These are phyloP conservation scores for Lycorma delicatula DNA, from an alignment of 1,140 invertebrate genomes.

Conservation along the genomic window DNA sequence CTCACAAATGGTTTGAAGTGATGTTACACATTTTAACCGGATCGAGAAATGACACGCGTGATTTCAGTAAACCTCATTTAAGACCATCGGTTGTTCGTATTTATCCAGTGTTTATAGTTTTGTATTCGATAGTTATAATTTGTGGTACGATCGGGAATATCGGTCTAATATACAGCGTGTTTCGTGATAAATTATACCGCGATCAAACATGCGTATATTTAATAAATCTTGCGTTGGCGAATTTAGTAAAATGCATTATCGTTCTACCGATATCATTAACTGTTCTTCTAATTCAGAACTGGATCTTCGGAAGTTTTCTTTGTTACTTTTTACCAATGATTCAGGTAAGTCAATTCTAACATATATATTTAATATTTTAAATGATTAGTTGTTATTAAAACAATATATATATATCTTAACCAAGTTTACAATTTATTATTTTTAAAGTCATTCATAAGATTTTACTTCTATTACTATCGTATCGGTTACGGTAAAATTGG, in stretches of 20 bases:
- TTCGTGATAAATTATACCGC: conserved; percentile 47
- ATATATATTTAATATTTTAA: too few relatives aligned
- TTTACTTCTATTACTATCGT: too few relatives aligned
- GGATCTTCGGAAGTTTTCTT: conserved; percentile 64
- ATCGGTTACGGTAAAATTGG: too few relatives aligned
- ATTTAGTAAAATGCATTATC: conserved; percentile 55
- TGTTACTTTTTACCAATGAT: conserved; percentile 67
- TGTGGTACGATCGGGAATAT: conserved; percentile 49
- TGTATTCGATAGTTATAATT: conserved; percentile 50
- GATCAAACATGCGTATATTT: conserved; percentile 58
- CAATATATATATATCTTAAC: too few relatives aligned
- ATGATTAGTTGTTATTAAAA: too few relatives aligned
- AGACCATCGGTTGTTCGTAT: conserved; percentile 42
- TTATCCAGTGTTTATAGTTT: conserved; percentile 54
- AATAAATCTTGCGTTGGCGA: conserved; percentile 55
- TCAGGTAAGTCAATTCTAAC: conserved; percentile 48
- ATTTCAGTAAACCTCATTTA: conserved; percentile 39
- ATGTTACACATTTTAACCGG: conserved; percentile 31
- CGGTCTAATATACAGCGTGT: conserved; percentile 49
- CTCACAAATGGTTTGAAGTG: conserved; percentile 30
- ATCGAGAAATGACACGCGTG: conserved; percentile 35
- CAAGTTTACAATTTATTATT: too few relatives aligned
- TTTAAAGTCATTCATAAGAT: too few relatives aligned
- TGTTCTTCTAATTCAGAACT: conserved; percentile 60
- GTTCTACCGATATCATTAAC: conserved; percentile 58